Percentiles rank a stretch among this genome's conserved stretches.
phyloP scores from a whole-genome alignment of 1,140 invertebrate genomes.

The Rhysida immarginata region DNA sequence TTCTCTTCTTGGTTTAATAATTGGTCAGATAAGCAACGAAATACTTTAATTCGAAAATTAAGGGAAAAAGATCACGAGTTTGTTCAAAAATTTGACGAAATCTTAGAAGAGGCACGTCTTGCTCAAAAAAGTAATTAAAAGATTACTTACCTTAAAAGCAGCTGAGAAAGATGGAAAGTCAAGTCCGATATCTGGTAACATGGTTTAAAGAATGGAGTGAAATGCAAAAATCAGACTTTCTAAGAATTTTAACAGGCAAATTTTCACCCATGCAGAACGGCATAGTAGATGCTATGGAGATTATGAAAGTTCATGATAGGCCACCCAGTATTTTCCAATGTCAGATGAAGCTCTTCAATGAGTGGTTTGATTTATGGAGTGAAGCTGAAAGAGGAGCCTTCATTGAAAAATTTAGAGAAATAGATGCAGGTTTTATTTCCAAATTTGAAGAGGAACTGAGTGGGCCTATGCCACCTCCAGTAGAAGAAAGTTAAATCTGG shows the following conservation, averaged over 20 bases:
- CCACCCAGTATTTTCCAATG: conserved; percentile 77
- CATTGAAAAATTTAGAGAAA: conserved; percentile 7
- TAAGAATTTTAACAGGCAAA: conserved; percentile 55
- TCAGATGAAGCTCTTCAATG: conserved; percentile 67
- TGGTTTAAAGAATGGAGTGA: conserved; percentile 84
- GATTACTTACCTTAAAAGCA: background rate
- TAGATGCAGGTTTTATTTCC: conserved; percentile 1
- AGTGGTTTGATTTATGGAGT: conserved; percentile 71
- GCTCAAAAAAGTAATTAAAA: background rate
- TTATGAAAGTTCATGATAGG: conserved; percentile 42
- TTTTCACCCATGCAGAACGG: conserved; percentile 48
- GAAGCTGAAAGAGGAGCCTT: conserved; percentile 43
- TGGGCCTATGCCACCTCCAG: no score
- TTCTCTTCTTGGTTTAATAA: conserved; percentile 4
- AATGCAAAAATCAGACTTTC: conserved; percentile 65
- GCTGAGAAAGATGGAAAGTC: conserved; percentile 22
- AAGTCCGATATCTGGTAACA: conserved; percentile 58
- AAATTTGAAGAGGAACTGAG: conserved; percentile 6
- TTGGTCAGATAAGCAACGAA: background rate
- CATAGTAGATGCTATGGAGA: conserved; percentile 48
- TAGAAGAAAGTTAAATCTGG: no score
- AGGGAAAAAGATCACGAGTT: background rate
- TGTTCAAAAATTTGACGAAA: background rate
- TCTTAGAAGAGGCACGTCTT: background rate
- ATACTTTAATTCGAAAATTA: background rate